Conservation (phyloP, 2,797 vertebrate genomes). For the Brachyrhaphis roseni region DNA sequence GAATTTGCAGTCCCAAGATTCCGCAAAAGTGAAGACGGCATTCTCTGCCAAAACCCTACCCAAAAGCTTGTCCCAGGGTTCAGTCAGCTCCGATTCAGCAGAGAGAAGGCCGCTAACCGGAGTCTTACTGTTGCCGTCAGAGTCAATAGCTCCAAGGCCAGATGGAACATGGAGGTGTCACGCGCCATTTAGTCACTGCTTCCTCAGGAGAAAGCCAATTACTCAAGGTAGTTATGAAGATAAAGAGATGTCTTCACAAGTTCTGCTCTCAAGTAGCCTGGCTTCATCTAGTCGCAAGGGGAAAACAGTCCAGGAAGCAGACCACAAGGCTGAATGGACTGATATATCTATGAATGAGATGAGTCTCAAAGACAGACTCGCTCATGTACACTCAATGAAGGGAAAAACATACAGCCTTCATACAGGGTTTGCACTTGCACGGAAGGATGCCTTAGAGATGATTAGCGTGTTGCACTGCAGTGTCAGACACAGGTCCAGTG, state of each 20-base stretch:
- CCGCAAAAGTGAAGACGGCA: constrained; percentile 76
- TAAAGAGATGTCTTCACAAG: constrained; percentile 69
- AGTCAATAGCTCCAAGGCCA: constrained; percentile 78
- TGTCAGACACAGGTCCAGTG: constrained; percentile 69
- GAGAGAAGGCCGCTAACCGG: constrained; percentile 76
- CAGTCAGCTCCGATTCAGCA: constrained; percentile 75
- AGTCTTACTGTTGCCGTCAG: constrained; percentile 66
- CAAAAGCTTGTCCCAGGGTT: constrained; percentile 89
- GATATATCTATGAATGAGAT: constrained; percentile 70
- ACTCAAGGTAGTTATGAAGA: constrained; percentile 78
- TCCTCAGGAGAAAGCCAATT: constrained; percentile 80
- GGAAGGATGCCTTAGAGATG: constrained; percentile 92
- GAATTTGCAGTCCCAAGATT: constrained; percentile 72
- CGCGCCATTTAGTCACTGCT: constrained; percentile 91
- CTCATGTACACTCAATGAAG: constrained; percentile 87
- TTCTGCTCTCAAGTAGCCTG: constrained; percentile 43
- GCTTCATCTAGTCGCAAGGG: constrained; percentile 51
- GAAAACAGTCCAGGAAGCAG: constrained; percentile 50
- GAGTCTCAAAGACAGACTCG: constrained; percentile 85
- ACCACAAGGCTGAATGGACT: constrained; percentile 56
- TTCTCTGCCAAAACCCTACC: constrained; percentile 85
- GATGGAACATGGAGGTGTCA: constrained; percentile 87
- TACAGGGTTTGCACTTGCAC: constrained; percentile 88
- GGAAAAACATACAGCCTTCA: constrained; percentile 90
- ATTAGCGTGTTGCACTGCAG: constrained; percentile 86